Evolutionary conservation across 2,888 invertebrate species (phyloP), one percentile per base, ranked within the genome.

Genomic region (Parelbella ahira): DNA sequence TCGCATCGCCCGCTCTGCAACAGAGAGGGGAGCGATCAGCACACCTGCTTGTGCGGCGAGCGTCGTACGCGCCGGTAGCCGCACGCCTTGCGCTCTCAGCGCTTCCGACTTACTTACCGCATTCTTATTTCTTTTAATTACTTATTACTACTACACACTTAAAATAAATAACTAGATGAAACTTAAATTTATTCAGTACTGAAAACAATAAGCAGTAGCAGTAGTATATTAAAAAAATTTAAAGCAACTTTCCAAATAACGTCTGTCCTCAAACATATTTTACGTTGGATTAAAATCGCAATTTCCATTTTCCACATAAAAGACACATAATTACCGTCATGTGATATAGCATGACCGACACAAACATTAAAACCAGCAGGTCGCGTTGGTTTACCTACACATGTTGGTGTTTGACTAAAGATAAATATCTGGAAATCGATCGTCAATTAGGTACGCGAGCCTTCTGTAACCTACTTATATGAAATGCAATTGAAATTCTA

Each of bases 1-100:
- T 68, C 79, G 81, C 86, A 82, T 81, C 80, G 83, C 82, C 83
- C 84, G 84, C 58, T 83, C 88, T 88, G 87, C 46, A 86, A 84
- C 75, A 77, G 61, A 60, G 77, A 76, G 79, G 77, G 83, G 82
- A 72, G 72, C 61, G 68, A 63, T 71, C 67, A 73, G 73, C 75
- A 74, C 83, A 84, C 84, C 83, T 82, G 83, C 83, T 70, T 50
- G 63, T 56, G 65, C 65, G 66, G 39, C 63, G 58, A 53, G 56
- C 61, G 58, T 49, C 52, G 53, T 51, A 48, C 56, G 60, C 50
- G 37, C 50, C 48, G 45, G 47, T 36, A 39, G 45, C 39, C 43
- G 37, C 28, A 23, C 43, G 32, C 27, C 37, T 32, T 29, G 20
- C 45, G 33, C n/a, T 23, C 32, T 29, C 45, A 39, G n/a, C 37